These are phyloP conservation scores for Rhineura floridana DNA, from an alignment of 2,113 vertebrate species.

Conservation along the genomic window DNA sequence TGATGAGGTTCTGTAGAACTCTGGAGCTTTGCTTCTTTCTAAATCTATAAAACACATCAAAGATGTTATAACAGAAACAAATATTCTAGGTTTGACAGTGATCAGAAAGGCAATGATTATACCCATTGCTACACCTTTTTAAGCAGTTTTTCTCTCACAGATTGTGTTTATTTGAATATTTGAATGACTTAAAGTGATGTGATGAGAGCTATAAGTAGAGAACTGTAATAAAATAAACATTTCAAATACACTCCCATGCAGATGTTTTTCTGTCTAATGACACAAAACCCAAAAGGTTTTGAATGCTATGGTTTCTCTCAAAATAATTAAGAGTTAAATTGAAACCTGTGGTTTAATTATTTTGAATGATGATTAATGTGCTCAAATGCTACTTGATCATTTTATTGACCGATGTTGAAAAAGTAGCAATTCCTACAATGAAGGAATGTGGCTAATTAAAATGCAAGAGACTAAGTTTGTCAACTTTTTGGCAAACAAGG, in stretches of 20 bases:
- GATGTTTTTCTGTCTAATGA: too few species aligned
- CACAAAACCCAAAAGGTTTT: too few species aligned
- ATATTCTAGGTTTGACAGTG: not conserved
- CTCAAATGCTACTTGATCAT: not conserved
- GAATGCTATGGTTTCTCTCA: not conserved
- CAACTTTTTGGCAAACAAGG: not conserved
- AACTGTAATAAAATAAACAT: not conserved
- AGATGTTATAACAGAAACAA: not conserved
- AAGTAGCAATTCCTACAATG: not conserved
- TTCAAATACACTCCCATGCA: not conserved
- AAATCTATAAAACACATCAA: not conserved
- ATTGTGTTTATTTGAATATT: not conserved
- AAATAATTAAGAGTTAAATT: not conserved
- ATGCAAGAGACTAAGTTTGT: not conserved
- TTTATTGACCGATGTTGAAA: not conserved
- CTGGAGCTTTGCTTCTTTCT: accelerated
- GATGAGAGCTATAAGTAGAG: too few species aligned
- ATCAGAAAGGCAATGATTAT: not conserved
- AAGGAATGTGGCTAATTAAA: not conserved
- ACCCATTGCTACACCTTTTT: too few species aligned
- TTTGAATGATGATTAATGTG: not conserved
- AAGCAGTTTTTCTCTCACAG: too few species aligned
- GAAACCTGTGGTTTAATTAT: not conserved
- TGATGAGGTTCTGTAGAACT: not conserved
- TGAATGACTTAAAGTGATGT: not conserved